Evolutionary conservation across 2,113 vertebrate species (phyloP).

Genomic region (Xenopus laevis): DNA sequence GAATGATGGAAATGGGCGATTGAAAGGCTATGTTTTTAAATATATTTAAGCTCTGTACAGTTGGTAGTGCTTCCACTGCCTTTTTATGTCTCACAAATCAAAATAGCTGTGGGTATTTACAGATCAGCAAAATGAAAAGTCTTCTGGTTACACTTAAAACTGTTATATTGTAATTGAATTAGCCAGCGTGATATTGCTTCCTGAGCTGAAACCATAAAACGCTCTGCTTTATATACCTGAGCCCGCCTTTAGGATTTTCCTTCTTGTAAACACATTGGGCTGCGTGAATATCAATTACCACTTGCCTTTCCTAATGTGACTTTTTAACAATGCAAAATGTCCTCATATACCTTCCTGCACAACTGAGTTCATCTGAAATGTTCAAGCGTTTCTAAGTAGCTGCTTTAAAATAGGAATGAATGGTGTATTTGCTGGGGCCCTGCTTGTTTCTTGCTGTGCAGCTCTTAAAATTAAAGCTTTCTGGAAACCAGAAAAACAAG

Average conservation of each 20-base stretch:
- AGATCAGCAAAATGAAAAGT: constrained; percentile 44
- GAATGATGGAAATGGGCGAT: constrained; percentile 48
- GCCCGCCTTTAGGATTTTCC: constrained; percentile 11
- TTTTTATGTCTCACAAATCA: constrained; percentile 52
- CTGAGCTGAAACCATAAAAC: constrained; percentile 41
- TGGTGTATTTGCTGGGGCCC: no score
- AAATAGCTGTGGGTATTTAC: constrained; percentile 47
- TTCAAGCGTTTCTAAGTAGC: no score
- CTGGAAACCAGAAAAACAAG: no score
- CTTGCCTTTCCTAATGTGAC: constrained; percentile 33
- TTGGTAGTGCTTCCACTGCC: constrained; percentile 24
- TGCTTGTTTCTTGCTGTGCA: no score
- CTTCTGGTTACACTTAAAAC: constrained; percentile 45
- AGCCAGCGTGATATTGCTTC: constrained; percentile 45
- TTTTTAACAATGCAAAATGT: constrained; percentile 31
- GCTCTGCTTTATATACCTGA: constrained; percentile 16
- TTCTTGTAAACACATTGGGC: constrained; percentile 1
- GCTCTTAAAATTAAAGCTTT: no score
- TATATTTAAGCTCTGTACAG: constrained; percentile 50
- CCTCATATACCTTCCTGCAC: constrained; percentile 16
- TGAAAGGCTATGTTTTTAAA: constrained; percentile 49
- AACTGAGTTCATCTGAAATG: no score
- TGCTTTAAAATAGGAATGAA: no score
- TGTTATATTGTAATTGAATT: constrained; percentile 47
- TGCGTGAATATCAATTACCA: constrained; percentile 37